Conservation (phyloP, 2,113 vertebrate genomes). For the Sus scrofa region T2T-Sscrofa CM000830.6:35438501-35439000, state of each 20-base stretch:
- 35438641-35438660: not conserved
- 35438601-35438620: not conserved
- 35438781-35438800: not conserved
- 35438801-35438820: not conserved
- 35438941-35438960: conserved; percentile 23
- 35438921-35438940: conserved; percentile 8
- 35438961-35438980: not conserved
- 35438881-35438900: conserved; percentile 31
- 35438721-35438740: conserved; percentile 15
- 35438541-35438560: not conserved
- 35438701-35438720: not conserved
- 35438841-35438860: not conserved
- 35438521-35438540: not conserved
- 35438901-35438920: not conserved
- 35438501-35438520: not conserved
- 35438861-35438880: not conserved
- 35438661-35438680: not conserved
- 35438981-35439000: not conserved
- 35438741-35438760: not conserved
- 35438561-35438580: not conserved
- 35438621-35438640: not conserved
- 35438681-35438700: not conserved
- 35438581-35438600: not conserved
- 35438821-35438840: not conserved
- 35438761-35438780: not conserved